Base-by-base conservation (phyloP, 2,888 invertebrate genomes). In the Carcina quercana region DNA sequence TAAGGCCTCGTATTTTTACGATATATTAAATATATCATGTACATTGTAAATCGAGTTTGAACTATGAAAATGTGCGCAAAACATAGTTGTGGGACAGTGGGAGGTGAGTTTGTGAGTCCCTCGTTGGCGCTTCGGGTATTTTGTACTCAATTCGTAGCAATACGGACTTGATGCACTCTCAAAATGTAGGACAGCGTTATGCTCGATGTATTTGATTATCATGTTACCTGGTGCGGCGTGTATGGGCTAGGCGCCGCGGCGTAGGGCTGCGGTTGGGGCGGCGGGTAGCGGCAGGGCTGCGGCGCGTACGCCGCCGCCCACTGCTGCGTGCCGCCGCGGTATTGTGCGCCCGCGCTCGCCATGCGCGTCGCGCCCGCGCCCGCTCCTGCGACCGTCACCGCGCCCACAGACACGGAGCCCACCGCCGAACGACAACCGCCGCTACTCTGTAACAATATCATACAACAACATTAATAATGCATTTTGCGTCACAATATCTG, bases 351-450 rank as follows among this genome's bases (percentile, higher is more conserved):
- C 49, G 85, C 75, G 85, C 82, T 69, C 68, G 85, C 71, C 84
- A 85, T 73, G 78, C 85, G 72, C 82, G 83, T 66, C 59, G 82
- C 74, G 80, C 84, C 73, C 79, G 78, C 68, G 74, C 83, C 69
- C 64, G 75, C 71, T 73, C 79, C 66, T 64, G 85, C 68, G 71
- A 74, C 73, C 79, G 86, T 63, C 80, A 86, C 61, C 64, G 85
- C 67, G 80, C 86, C 62, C 69, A 71, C 53, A 62, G 79, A 59
- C 60, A 72, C 69, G 59, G 72, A 68, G 59, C 70, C 69, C 34
- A 30, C 34, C 8, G 74, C 61, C 29, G 75, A 71, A 58, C 80
- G 78, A 74, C 80, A 80, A 52, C 79, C 75, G 73, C 71, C 70
- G 74, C 62, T 72, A 54, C 59, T 75, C 80, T 80, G 73, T 12